Evolutionary conservation across 1,140 invertebrate genomes (phyloP).

Genomic region (Heliconius congener): DNA sequence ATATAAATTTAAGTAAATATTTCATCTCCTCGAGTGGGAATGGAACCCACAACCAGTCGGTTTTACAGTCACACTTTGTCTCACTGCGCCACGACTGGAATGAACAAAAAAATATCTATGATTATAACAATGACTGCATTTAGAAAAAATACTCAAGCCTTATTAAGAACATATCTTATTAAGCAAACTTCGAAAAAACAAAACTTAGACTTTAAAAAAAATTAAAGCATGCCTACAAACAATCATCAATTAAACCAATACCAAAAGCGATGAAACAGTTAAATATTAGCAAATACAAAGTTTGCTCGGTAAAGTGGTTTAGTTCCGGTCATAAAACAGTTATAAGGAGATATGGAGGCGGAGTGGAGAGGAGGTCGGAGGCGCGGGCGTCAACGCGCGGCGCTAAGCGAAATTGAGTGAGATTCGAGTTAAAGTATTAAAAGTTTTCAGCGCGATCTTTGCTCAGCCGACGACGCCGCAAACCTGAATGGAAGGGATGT

Average conservation of each 20-base stretch:
- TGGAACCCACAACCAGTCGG: too few relatives aligned
- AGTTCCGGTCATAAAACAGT: conserved; percentile 46
- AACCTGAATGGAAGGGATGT: conserved; percentile 37
- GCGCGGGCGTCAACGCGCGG: conserved; percentile 65
- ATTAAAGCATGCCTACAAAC: too few relatives aligned
- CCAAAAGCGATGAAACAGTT: neutral
- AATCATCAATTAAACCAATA: neutral
- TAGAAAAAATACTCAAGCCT: too few relatives aligned
- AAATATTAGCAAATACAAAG: neutral
- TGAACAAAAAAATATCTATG: too few relatives aligned
- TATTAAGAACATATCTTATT: too few relatives aligned
- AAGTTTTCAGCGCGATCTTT: conserved; percentile 78
- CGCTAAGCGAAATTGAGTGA: conserved; percentile 78
- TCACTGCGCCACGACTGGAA: too few relatives aligned
- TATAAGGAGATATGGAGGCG: conserved; percentile 58
- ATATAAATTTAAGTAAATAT: too few relatives aligned
- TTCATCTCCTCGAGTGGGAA: too few relatives aligned
- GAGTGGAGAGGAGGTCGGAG: conserved; percentile 25
- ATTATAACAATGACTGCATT: too few relatives aligned
- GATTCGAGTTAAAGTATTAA: conserved; percentile 80
- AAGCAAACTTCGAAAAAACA: too few relatives aligned
- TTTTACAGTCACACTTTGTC: too few relatives aligned
- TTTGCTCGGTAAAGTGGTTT: conserved; percentile 21
- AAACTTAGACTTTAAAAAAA: too few relatives aligned
- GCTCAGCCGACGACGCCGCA: conserved; percentile 52